Base-by-base conservation (phyloP, 2,113 vertebrate species). In the Copsychus sechellarum region DNA sequence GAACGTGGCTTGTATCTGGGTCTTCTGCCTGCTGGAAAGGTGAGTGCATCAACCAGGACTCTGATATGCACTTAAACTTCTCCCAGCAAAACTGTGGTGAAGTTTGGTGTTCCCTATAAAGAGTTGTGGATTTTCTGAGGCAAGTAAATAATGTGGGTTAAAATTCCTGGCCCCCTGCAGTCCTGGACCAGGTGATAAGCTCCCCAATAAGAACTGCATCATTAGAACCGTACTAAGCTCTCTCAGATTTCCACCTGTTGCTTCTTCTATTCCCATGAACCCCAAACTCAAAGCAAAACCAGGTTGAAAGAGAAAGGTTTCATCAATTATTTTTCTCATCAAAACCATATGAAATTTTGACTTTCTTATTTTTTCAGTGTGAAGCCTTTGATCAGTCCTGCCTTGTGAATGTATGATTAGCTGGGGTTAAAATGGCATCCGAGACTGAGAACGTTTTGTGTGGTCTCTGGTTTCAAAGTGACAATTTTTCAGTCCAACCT, bases 361-460 rank as follows among this genome's bases (percentile, higher is more conserved):
- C 60, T 95, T 90, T 78, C 79, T 78, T 50, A 2, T 71, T 89
- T 91, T 88, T 90, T 90, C 38, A 5, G 0, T 4, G 1, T 38
- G 72, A 84, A 95, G 53, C 57, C 90, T 97, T 96, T 97, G 90
- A 96, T 95, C 82, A 38, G 36, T 67, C 31, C 60, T 74, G 64
- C 67, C 76, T 76, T 28, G 40, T 92, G 88, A 94, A 71, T 66
- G 76, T 74, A 29, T 92, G 79, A 86, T 89, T 57, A 74, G 91
- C 57, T 8, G 5, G 57, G 69, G 65, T 81, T 93, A 56, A 86
- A 90, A 50, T 26, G 51, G 83, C 67, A 88, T 70, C 90, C 86
- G 53, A 88, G 53, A 22, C 54, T 7, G 24, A 79, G 64, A 34
- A 40, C 11, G 1, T 66, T 91, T 82, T 67, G 34, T 71, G 81